These are phyloP conservation scores for Augochlora pura DNA, from an alignment of 1,140 invertebrate genomes.

Conservation along the genomic window DNA sequence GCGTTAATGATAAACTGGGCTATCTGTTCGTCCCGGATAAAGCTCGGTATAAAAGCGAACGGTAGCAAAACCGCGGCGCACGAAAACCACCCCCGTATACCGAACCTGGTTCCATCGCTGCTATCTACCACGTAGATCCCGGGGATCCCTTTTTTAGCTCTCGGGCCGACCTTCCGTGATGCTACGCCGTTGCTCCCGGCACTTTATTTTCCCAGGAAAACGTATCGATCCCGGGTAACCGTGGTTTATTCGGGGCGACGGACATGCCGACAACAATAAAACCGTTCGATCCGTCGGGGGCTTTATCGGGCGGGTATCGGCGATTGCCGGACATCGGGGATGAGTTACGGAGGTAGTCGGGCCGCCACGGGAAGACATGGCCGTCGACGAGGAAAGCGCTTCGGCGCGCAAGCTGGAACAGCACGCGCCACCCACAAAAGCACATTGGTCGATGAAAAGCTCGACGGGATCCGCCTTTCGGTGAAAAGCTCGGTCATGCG, in stretches of 20 bases:
- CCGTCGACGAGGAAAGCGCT: constrained; percentile 50
- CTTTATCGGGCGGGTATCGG: constrained; percentile 37
- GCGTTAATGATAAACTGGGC: too few species aligned
- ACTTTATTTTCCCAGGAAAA: constrained; percentile 4
- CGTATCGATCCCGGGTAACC: constrained; percentile 26
- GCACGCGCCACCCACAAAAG: constrained; percentile 54
- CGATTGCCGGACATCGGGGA: constrained; percentile 49
- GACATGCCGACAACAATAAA: constrained; percentile 51
- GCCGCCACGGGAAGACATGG: constrained; percentile 44
- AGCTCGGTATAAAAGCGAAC: too few species aligned
- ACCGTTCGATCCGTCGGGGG: constrained; percentile 48
- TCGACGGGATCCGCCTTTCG: constrained; percentile 57
- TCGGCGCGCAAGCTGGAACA: constrained; percentile 48
- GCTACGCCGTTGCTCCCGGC: background rate
- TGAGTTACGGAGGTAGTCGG: constrained; percentile 51
- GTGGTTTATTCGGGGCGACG: constrained; percentile 47
- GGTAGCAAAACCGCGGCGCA: too few species aligned
- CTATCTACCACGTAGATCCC: too few species aligned
- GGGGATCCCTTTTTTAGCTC: too few species aligned
- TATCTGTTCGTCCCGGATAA: too few species aligned
- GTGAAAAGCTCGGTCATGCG: constrained; percentile 64
- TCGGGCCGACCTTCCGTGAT: background rate
- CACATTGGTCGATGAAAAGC: constrained; percentile 64
- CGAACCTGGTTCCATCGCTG: too few species aligned
- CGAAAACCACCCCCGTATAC: too few species aligned